Conservation (phyloP, 2,113 vertebrate genomes). For the Myrmophylax atrothorax region DNA sequence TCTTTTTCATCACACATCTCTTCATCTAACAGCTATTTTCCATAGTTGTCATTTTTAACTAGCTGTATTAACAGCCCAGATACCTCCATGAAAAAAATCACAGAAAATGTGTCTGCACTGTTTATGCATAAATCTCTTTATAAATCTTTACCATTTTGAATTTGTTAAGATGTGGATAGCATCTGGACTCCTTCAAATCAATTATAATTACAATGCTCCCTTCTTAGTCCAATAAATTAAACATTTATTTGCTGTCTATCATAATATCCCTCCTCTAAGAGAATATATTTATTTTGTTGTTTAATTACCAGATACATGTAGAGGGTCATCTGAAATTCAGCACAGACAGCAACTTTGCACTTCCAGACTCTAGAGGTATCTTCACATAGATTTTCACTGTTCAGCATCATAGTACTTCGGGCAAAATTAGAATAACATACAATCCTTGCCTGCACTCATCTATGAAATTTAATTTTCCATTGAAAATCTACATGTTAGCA, state of each 20-base stretch:
- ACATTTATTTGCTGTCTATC: conserved; percentile 21
- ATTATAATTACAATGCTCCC: conserved; percentile 2
- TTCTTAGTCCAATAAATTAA: conserved; percentile 25
- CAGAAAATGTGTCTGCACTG: neutral
- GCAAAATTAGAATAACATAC: conserved; percentile 25
- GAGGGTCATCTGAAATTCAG: conserved; percentile 7
- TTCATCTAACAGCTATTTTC: neutral
- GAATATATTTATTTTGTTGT: conserved; percentile 8
- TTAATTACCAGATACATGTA: conserved; percentile 29
- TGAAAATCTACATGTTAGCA: conserved; percentile 52
- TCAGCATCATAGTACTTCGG: neutral
- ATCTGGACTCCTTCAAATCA: conserved; percentile 51
- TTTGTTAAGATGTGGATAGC: conserved; percentile 8
- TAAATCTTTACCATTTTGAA: conserved; percentile 1
- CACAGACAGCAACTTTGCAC: neutral
- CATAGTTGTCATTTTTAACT: neutral
- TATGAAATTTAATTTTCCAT: conserved; percentile 65
- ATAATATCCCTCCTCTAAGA: neutral
- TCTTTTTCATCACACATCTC: neutral
- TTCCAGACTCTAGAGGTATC: conserved; percentile 24
- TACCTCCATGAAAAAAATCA: conserved; percentile 4
- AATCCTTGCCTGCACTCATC: conserved; percentile 42
- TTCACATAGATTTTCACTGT: neutral
- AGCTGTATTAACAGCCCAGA: neutral
- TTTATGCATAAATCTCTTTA: conserved; percentile 13